Conservation (phyloP, 2,113 vertebrate species). For the Nerophis ophidion region DNA sequence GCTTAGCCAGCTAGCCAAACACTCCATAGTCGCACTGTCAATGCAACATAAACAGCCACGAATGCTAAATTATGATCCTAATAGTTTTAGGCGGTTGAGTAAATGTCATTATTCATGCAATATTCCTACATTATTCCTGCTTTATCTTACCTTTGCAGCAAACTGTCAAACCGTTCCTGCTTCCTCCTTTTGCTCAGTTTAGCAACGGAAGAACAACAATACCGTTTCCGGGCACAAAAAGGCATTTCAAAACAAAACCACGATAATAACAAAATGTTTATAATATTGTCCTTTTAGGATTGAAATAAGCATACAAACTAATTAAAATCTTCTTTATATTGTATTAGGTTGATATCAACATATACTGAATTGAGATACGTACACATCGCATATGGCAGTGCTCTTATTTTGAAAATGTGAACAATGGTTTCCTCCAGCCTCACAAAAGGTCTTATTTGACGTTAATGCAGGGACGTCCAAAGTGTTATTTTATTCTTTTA, state of each 20-base stretch:
- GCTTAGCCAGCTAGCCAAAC: slow-evolving; percentile 14
- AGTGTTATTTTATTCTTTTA: no score
- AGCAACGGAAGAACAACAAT: neutral
- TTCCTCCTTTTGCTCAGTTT: slow-evolving; percentile 35
- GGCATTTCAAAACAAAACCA: slow-evolving; percentile 25
- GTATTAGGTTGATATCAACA: no score
- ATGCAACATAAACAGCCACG: neutral
- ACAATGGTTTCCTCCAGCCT: no score
- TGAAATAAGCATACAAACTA: no score
- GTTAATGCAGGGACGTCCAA: no score
- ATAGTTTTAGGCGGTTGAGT: accelerated
- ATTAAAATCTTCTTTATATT: no score
- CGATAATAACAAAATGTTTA: neutral
- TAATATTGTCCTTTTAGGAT: no score
- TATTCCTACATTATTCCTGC: neutral
- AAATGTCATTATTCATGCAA: neutral
- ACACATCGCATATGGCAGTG: no score
- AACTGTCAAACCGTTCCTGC: slow-evolving; percentile 31
- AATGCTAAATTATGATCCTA: neutral
- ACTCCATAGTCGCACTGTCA: neutral
- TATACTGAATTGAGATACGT: no score
- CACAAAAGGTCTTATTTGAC: no score
- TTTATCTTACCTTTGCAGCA: slow-evolving; percentile 24
- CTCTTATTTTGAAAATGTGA: no score
- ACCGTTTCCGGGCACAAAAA: neutral